Base-by-base conservation (phyloP, 2,113 vertebrate species). In the Irena cyanogastra region DNA sequence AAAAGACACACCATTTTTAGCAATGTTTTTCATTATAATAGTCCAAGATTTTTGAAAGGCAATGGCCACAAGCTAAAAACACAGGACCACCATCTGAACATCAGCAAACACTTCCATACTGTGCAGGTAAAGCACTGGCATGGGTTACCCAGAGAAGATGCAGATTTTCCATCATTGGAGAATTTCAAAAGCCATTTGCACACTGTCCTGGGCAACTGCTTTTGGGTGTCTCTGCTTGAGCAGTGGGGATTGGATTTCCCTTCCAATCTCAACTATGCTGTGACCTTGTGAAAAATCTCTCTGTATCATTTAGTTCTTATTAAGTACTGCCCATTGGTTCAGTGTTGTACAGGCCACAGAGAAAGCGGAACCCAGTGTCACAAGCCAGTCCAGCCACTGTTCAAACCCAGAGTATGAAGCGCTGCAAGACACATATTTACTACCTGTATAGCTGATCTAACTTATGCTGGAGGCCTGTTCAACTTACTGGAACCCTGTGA, bases 221-320 rank as follows among this genome's bases (percentile, higher is more conserved):
- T 87, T 23, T 56, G 44, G 11, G 5, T 44, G 17, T 16, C 6
- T 21, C 23, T 72, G 27, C 23, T 54, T 57, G 30, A 49, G 11
- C 28, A 49, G 2, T 5, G 2, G 3, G 4, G 2, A 4, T 42
- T 83, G 22, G 27, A 71, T 3, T 6, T 8, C 19, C 5, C 16
- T 94, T 76, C 63, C 37, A 64, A 27, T 3, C 4, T 72, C 52
- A 88, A 7, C 2, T 7, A 4, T 65, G 24, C n/a, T 72, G 23
- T 71, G n/a, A 27, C 41, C 15, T 68, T 66, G 6, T n/a, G 22
- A 84, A 61, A 33, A 33, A 53, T 57, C 14, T 76, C 24, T 26
- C 35, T 64, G 13, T 39, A 20, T 1, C 14, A 18, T 65, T 66
- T 52, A 41, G 2, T 63, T 68, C 52, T 76, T 27, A 33, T 37